Evolutionary conservation across 2,888 invertebrate genomes (phyloP).

Genomic region (Incurvaria masculella): DNA sequence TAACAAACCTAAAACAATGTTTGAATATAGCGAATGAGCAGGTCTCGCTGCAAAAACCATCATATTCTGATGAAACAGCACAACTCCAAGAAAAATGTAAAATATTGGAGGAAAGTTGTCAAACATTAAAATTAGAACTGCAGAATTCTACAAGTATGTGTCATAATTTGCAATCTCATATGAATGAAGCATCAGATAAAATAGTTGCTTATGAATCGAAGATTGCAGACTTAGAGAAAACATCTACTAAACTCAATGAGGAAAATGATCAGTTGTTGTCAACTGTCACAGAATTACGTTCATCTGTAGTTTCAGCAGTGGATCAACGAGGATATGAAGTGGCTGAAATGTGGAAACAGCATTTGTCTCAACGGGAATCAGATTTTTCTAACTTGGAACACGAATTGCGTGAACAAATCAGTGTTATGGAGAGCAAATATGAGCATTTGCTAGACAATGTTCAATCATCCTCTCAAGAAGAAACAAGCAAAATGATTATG

Average conservation of each 20-base stretch:
- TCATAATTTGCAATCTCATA: slow-evolving; percentile 27
- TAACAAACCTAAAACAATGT: background rate
- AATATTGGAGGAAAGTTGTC: slow-evolving; percentile 28
- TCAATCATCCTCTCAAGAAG: slow-evolving; percentile 45
- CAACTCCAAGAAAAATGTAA: slow-evolving; percentile 26
- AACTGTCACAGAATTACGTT: slow-evolving; percentile 43
- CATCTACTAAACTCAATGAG: slow-evolving; percentile 34
- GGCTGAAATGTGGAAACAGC: slow-evolving; percentile 68
- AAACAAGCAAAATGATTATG: slow-evolving; percentile 40
- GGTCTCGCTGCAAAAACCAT: background rate
- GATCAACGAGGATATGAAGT: slow-evolving; percentile 67
- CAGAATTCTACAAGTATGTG: slow-evolving; percentile 41
- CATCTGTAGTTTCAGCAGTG: slow-evolving; percentile 50
- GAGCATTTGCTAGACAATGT: slow-evolving; percentile 44
- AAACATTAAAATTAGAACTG: slow-evolving; percentile 25
- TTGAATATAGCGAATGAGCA: background rate
- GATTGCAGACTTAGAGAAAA: slow-evolving; percentile 31
- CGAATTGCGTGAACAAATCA: slow-evolving; percentile 49
- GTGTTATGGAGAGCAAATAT: slow-evolving; percentile 44
- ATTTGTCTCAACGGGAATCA: slow-evolving; percentile 60
- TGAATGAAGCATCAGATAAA: slow-evolving; percentile 22
- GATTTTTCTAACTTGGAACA: slow-evolving; percentile 56
- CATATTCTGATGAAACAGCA: slow-evolving; percentile 14
- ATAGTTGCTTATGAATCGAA: slow-evolving; percentile 23
- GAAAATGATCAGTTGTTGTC: slow-evolving; percentile 46